A percentile compares a stretch with the other conserved stretches of the same genome.
Evolutionary conservation across 2,888 invertebrate genomes (phyloP).

Genomic region (Coelinius sp.): DNA sequence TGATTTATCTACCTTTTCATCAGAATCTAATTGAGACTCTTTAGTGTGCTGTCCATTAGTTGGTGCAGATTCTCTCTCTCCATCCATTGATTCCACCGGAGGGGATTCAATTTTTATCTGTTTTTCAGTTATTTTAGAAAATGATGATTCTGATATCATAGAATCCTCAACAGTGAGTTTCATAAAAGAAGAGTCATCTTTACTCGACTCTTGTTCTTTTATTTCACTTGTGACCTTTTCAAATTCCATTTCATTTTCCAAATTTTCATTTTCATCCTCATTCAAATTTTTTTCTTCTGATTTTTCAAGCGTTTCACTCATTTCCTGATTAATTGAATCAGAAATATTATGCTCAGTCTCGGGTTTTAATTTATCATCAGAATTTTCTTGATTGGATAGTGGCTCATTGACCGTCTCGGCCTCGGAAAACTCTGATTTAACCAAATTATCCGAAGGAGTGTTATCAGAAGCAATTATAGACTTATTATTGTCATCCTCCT

Average conservation of each 20-base stretch:
- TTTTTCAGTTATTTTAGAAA: constrained; percentile 39
- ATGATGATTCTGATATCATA: constrained; percentile 48
- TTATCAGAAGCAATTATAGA: constrained; percentile 34
- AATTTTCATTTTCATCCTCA: constrained; percentile 43
- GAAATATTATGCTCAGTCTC: constrained; percentile 35
- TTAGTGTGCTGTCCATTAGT: not conserved
- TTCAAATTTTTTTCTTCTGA: constrained; percentile 43
- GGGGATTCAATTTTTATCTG: constrained; percentile 50
- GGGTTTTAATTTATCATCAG: constrained; percentile 29
- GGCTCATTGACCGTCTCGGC: constrained; percentile 15
- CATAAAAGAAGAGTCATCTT: not conserved
- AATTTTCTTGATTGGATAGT: constrained; percentile 19
- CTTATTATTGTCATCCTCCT: constrained; percentile 48
- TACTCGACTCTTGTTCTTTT: constrained; percentile 36
- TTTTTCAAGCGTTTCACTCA: constrained; percentile 48
- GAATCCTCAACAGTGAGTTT: constrained; percentile 52
- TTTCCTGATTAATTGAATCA: constrained; percentile 38
- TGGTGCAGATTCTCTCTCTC: constrained; percentile 38
- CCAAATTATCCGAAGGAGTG: constrained; percentile 39
- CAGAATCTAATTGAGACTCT: not conserved
- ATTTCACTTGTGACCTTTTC: constrained; percentile 36
- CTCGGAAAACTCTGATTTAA: constrained; percentile 16
- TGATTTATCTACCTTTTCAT: not conserved
- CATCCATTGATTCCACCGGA: constrained; percentile 49
- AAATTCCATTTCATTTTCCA: constrained; percentile 44